phyloP scores from a whole-genome alignment of 1,140 invertebrate species.

The Coelopa frigida region DNA sequence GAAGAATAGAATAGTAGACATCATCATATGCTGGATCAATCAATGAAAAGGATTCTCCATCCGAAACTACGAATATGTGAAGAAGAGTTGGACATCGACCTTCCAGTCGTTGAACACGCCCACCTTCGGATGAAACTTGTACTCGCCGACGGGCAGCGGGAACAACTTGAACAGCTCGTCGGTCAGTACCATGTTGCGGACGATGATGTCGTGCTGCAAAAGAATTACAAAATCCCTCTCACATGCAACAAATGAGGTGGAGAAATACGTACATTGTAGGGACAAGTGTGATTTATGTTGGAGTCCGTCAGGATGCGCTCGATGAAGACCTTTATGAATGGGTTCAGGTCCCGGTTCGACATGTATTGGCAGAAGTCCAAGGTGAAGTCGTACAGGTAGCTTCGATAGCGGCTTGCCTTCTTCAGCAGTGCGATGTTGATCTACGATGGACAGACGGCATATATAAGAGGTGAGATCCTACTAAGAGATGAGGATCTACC shows the following conservation, averaged over 20 bases:
- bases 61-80: too few relatives aligned
- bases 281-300: too few relatives aligned
- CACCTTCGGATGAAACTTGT: constrained; percentile 22
- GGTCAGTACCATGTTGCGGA: constrained; percentile 23
- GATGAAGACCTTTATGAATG: too few relatives aligned
- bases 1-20: too few relatives aligned
- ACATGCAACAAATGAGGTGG: constrained; percentile 16
- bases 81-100: too few relatives aligned
- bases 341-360: too few relatives aligned
- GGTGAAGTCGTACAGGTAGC: constrained; percentile 18
- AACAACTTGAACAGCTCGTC: constrained; percentile 18
- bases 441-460: too few relatives aligned
- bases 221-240: constrained; percentile 10
- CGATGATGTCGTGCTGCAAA: constrained; percentile 20
- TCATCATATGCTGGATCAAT: too few relatives aligned
- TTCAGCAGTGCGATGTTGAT: constrained; percentile 19
- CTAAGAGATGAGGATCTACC: neutral
- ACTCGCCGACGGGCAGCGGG: constrained; percentile 21
- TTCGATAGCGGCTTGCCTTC: constrained; percentile 16
- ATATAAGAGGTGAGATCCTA: too few relatives aligned
- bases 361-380: too few relatives aligned
- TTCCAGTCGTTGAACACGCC: constrained; percentile 18
- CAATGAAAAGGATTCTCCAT: too few relatives aligned
- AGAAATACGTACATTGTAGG: too few relatives aligned
- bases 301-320: neutral